Base-by-base conservation (phyloP, 2,113 vertebrate species). In the Bagarius yarrelli region DNA sequence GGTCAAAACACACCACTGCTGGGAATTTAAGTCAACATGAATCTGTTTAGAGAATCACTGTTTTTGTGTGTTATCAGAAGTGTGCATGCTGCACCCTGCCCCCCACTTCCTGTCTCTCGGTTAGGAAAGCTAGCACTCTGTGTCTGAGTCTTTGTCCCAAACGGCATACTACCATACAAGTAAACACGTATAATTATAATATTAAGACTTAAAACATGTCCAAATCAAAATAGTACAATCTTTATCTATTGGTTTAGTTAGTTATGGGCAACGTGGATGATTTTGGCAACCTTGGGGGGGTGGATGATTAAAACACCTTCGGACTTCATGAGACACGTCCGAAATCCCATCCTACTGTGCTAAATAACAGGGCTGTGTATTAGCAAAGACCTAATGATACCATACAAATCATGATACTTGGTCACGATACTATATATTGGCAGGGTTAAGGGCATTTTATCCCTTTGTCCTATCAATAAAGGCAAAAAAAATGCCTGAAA, bases 41-140 rank as follows among this genome's bases (percentile, higher is more conserved):
- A 86, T 89, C 83, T 69, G 80, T 88, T 85, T 83, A 84, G 69
- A 52, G 69, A 53, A 73, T 73, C 70, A 73, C 70, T 73, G 70
- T 87, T 81, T 83, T n/a, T 75, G 66, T 61, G 71, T 34, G 81
- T 85, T 88, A 88, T 89, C 85, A 66, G 57, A 71, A 74, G 69
- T 27, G 40, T 40, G 53, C 88, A 89, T 81, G 9, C 83, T 86
- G 53, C 81, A 55, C 87, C 91, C 91, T 83, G 70, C 91, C 90
- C 69, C 71, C 84, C 83, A 76, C 85, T 92, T 92, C 92, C 93
- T 92, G 89, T 87, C 85, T 90, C 89, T 87, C 86, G 89, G 88
- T 86, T 92, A 93, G 91, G 90, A 88, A 85, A 84, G 84, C 81
- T 83, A 60, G 11, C 59, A 53, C 71, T 79, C 57, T 72, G 34